Conservation (phyloP, 1,140 invertebrate species). For the Drosophila parvula region DNA sequence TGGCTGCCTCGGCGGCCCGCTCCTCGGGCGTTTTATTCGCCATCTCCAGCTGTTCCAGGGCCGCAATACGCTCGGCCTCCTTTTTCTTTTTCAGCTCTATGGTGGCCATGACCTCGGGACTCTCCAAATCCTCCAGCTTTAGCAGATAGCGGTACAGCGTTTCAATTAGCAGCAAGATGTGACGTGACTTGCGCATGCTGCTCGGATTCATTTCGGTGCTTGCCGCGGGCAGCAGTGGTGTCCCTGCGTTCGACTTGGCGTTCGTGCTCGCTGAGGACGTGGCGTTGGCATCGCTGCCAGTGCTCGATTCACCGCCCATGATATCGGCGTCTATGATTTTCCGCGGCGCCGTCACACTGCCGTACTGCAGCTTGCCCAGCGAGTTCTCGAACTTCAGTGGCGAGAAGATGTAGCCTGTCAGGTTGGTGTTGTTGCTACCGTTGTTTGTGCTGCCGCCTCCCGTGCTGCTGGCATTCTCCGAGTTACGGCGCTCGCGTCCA, state of each 20-base stretch:
- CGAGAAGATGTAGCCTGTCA: constrained; percentile 86
- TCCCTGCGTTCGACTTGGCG: constrained; percentile 41
- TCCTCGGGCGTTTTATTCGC: constrained; percentile 73
- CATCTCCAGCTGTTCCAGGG: constrained; percentile 84
- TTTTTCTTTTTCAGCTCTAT: constrained; percentile 87
- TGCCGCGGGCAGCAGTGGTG: constrained; percentile 21
- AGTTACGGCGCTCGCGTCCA: constrained; percentile 85
- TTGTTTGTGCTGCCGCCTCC: constrained; percentile 65
- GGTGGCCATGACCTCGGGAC: constrained; percentile 88
- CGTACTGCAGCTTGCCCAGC: constrained; percentile 92
- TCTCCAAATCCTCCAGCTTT: constrained; percentile 90
- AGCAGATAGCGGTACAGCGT: constrained; percentile 89
- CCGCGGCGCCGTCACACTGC: constrained; percentile 95
- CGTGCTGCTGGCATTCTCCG: constrained; percentile 72
- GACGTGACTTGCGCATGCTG: constrained; percentile 86
- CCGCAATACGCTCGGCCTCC: constrained; percentile 85
- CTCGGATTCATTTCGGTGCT: constrained; percentile 62
- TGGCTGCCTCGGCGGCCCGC: constrained; percentile 77
- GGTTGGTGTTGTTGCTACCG: constrained; percentile 81
- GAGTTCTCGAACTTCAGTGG: constrained; percentile 96
- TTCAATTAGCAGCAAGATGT: constrained; percentile 92
- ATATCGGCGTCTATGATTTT: constrained; percentile 96
- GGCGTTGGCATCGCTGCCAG: constrained; percentile 69
- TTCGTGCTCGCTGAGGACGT: constrained; percentile 48
- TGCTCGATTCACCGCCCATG: constrained; percentile 85